These are phyloP conservation scores for Drosophila busckii DNA, from an alignment of 1,140 invertebrate genomes.

Conservation along the genomic window DNA sequence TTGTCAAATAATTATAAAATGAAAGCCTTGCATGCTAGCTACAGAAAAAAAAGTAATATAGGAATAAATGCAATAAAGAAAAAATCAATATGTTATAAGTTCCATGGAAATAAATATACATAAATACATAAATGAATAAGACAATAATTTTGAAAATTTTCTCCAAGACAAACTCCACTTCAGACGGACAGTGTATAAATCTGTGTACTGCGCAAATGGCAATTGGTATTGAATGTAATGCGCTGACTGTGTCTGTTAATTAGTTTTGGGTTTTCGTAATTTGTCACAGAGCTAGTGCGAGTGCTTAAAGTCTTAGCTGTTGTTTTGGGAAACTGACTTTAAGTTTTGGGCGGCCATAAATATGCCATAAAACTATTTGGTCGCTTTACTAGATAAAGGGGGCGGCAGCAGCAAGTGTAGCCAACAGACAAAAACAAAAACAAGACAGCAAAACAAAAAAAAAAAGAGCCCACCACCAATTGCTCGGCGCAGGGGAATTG, in stretches of 20 bases:
- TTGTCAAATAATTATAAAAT: slow-evolving; percentile 16
- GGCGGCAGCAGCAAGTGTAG: slow-evolving; percentile 66
- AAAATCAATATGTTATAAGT: too few relatives aligned
- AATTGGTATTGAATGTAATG: slow-evolving; percentile 37
- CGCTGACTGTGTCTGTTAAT: slow-evolving; percentile 52
- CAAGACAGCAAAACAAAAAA: slow-evolving; percentile 31
- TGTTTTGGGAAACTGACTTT: slow-evolving; percentile 48
- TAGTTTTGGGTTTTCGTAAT: slow-evolving; percentile 58
- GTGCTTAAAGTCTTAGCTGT: slow-evolving; percentile 66
- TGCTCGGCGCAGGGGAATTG: slow-evolving; percentile 2
- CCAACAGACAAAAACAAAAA: slow-evolving; percentile 40
- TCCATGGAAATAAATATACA: too few relatives aligned
- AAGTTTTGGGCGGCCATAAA: slow-evolving; percentile 74
- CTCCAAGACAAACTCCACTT: too few relatives aligned
- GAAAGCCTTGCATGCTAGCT: slow-evolving; percentile 16
- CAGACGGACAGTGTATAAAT: slow-evolving; percentile 16
- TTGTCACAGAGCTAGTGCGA: slow-evolving; percentile 49
- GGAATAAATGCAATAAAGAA: slow-evolving; percentile 17
- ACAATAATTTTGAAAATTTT: too few relatives aligned
- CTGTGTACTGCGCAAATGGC: slow-evolving; percentile 1
- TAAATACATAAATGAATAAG: too few relatives aligned
- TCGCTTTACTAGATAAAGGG: slow-evolving; percentile 63
- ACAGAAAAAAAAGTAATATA: background rate
- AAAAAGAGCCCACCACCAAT: slow-evolving; percentile 16
- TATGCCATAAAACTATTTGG: slow-evolving; percentile 75